Conservation (phyloP, 1,140 invertebrate genomes). For the Zaprionus camerounensis region DNA sequence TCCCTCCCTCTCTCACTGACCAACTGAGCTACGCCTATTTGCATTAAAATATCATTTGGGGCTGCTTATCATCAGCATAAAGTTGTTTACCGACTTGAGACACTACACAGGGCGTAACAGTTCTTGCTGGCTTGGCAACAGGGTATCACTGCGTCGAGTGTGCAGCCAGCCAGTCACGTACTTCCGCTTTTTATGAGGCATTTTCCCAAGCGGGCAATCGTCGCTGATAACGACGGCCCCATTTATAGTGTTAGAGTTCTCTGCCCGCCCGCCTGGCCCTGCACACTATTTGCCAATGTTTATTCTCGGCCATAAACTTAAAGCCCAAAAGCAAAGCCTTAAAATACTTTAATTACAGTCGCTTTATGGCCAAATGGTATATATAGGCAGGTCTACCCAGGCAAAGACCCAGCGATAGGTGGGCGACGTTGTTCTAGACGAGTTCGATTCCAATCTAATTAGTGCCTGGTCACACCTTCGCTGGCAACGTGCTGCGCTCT, state of each 20-base stretch:
- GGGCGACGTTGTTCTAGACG: slow-evolving; percentile 2
- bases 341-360: slow-evolving; percentile 78
- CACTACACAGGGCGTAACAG: background rate
- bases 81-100: slow-evolving; percentile 21
- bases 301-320: slow-evolving; percentile 64
- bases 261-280: slow-evolving; percentile 7
- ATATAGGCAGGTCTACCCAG: background rate
- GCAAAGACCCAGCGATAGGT: background rate
- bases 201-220: slow-evolving; percentile 64
- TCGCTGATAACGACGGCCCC: slow-evolving; percentile 56
- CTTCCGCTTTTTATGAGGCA: slow-evolving; percentile 71
- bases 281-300: slow-evolving; percentile 66
- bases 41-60: slow-evolving; percentile 72
- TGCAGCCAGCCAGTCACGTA: background rate
- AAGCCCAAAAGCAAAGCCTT: slow-evolving; percentile 63
- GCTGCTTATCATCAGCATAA: slow-evolving; percentile 56
- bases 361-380: slow-evolving; percentile 65
- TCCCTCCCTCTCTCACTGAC: slow-evolving; percentile 27
- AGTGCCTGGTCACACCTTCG: slow-evolving; percentile 53
- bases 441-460: slow-evolving; percentile 51
- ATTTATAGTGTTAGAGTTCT: slow-evolving; percentile 45
- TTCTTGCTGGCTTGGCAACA: slow-evolving; percentile 1
- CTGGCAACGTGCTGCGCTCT: background rate
- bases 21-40: slow-evolving; percentile 60
- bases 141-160: slow-evolving; percentile 22